Percentiles rank a stretch among this genome's conserved stretches.
These are phyloP conservation scores for Quiscalus mexicanus DNA, from an alignment of 2,113 vertebrate genomes.

Conservation along the genomic window DNA sequence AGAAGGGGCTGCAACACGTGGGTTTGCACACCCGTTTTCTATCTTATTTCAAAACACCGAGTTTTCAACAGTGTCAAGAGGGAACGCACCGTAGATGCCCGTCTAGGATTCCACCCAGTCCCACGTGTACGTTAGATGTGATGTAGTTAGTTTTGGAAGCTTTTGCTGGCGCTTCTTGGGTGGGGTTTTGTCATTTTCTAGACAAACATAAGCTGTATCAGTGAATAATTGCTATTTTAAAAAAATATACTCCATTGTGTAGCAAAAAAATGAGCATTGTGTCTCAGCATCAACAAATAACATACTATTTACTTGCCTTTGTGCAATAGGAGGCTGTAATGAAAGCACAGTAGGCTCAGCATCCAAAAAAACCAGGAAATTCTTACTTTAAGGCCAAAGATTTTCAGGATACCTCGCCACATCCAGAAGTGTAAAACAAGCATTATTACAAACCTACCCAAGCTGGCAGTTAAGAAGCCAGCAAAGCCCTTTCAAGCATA, in stretches of 20 bases:
- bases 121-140: not conserved
- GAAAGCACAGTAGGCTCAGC: not conserved
- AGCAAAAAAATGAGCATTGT: not conserved
- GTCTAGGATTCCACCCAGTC: not conserved
- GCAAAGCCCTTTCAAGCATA: not conserved
- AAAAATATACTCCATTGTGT: not conserved
- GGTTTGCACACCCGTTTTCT: not conserved
- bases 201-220: not conserved
- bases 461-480: not conserved
- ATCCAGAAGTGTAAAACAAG: not conserved
- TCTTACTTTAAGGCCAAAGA: not conserved
- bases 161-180: not conserved
- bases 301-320: not conserved
- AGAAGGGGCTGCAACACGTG: not conserved
- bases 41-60: not conserved
- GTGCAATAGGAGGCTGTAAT: not conserved
- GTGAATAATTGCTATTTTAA: not conserved
- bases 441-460: not conserved
- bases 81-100: not conserved
- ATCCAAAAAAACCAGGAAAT: not conserved
- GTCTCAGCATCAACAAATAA: not conserved
- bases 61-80: not conserved
- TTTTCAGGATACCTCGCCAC: not conserved
- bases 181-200: not conserved
- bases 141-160: constrained; percentile 8